These are phyloP conservation scores for Drosophila setifemur DNA, from an alignment of 1,140 invertebrate genomes.

Conservation along the genomic window DNA sequence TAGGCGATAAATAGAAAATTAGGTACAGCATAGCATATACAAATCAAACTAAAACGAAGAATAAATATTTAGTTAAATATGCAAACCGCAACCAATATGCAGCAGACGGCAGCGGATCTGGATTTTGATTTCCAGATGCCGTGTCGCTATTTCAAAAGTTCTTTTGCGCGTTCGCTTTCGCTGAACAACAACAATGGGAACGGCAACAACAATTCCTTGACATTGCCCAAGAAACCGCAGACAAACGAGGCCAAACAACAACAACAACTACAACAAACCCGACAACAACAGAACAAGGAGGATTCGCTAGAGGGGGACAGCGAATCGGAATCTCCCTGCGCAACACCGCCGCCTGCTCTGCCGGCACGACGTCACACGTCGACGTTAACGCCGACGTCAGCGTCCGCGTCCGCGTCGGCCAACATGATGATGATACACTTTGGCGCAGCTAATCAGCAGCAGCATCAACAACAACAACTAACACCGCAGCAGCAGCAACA, in stretches of 20 bases:
- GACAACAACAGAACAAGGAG: slow-evolving; percentile 8
- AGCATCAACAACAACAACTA: slow-evolving; percentile 5
- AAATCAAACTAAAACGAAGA: slow-evolving; percentile 12
- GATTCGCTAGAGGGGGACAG: slow-evolving; percentile 5
- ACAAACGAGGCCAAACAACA: slow-evolving; percentile 54
- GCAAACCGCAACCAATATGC: slow-evolving; percentile 42
- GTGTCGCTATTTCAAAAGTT: slow-evolving; percentile 81
- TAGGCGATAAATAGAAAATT: neutral
- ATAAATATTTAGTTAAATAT: slow-evolving; percentile 9
- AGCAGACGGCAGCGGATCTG: slow-evolving; percentile 35
- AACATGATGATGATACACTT: slow-evolving; percentile 48
- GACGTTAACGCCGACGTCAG: slow-evolving; percentile 38
- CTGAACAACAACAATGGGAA: slow-evolving; percentile 63
- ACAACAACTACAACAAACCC: slow-evolving; percentile 26
- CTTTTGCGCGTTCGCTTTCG: slow-evolving; percentile 81
- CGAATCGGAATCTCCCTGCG: slow-evolving; percentile 40
- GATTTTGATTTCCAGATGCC: slow-evolving; percentile 82
- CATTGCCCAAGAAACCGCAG: slow-evolving; percentile 63
- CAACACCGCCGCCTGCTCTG: slow-evolving; percentile 60
- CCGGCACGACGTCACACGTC: slow-evolving; percentile 66
- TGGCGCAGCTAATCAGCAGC: slow-evolving; percentile 51
- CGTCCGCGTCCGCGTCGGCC: slow-evolving; percentile 29
- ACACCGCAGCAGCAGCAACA: slow-evolving; percentile 1
- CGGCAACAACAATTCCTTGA: slow-evolving; percentile 40
- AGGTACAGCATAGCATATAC: too few relatives aligned